phyloP scores from a whole-genome alignment of 2,113 vertebrate species.

The Labeo catla region DNA sequence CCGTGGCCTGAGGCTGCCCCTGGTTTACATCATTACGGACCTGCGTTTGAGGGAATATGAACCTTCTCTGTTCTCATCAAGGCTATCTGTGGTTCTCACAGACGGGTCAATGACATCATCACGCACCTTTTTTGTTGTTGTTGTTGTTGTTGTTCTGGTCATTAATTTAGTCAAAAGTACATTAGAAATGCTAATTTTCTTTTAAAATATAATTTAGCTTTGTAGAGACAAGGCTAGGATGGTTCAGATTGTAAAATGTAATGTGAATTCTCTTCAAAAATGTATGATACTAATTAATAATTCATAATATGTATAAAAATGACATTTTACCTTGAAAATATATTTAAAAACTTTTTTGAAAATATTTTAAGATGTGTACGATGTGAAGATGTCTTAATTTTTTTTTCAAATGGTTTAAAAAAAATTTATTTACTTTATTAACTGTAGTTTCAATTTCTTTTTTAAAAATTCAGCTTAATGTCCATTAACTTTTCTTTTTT shows the following conservation, averaged over 20 bases:
- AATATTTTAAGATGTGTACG: too few species aligned
- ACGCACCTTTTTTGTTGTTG: not conserved
- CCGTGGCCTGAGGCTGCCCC: not conserved
- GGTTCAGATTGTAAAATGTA: not conserved
- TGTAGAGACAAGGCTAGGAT: not conserved
- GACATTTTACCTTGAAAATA: not conserved
- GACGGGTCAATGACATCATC: not conserved
- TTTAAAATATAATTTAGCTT: not conserved
- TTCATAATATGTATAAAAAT: not conserved
- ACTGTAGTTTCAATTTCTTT: too few species aligned
- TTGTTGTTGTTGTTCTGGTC: not conserved
- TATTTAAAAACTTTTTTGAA: not conserved
- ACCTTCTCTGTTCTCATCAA: constrained; percentile 38
- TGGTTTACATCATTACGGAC: constrained; percentile 40
- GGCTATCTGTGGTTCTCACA: not conserved
- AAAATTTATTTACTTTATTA: not conserved
- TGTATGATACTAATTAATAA: not conserved
- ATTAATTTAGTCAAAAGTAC: not conserved
- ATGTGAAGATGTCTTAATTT: too few species aligned
- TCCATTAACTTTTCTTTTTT: too few species aligned
- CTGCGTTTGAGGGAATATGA: constrained; percentile 50
- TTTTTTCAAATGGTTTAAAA: not conserved
- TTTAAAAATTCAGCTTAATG: too few species aligned
- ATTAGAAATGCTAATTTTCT: not conserved
- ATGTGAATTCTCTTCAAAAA: not conserved